Conservation (phyloP, 2,113 vertebrate species). For the Mungos mungo region DNA sequence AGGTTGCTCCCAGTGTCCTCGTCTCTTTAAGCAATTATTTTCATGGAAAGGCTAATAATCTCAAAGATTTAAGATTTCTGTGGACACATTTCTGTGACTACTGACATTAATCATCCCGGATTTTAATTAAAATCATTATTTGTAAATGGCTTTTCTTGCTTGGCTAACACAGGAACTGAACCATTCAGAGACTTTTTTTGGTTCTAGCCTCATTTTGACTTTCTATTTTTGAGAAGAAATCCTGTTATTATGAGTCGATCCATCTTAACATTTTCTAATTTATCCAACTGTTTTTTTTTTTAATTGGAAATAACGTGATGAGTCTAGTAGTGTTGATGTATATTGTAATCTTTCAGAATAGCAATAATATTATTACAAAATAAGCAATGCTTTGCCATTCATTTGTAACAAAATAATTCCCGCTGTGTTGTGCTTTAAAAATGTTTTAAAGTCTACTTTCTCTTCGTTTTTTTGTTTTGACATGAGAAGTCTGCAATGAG, state of each 20-base stretch:
- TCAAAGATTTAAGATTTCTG: neutral
- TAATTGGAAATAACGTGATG: neutral
- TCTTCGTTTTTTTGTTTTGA: neutral
- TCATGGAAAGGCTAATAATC: neutral
- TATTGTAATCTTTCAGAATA: neutral
- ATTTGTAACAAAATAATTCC: neutral
- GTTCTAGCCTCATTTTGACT: neutral
- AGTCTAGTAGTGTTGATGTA: neutral
- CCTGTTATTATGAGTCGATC: neutral
- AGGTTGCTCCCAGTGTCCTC: neutral
- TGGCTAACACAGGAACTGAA: neutral
- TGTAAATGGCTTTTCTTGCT: neutral
- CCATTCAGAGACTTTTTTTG: neutral
- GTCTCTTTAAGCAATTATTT: neutral
- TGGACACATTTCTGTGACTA: neutral
- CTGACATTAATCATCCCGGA: neutral
- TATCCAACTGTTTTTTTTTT: neutral
- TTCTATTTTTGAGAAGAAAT: constrained; percentile 27
- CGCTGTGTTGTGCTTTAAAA: neutral
- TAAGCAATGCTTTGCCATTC: neutral
- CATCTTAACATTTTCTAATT: neutral
- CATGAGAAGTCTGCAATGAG: neutral
- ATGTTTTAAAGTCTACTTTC: neutral
- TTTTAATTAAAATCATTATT: neutral
- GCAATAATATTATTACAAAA: neutral